Percentiles rank a stretch among this genome's conserved stretches.
Evolutionary conservation across 2,888 invertebrate species (phyloP).

Genomic region (Maniola hyperantus): DNA sequence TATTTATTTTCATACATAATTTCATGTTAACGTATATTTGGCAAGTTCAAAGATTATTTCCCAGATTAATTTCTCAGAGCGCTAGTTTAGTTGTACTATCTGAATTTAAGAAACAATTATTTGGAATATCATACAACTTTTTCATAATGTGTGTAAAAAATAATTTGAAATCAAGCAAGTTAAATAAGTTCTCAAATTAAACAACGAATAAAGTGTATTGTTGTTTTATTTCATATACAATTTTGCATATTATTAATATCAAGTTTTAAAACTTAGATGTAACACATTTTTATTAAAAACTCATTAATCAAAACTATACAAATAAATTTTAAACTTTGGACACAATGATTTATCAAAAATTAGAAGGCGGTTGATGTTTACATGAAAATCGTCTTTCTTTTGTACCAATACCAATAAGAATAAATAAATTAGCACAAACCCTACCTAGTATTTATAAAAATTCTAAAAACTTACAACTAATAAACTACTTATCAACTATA

Average conservation of each 20-base stretch:
- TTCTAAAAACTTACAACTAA: not conserved
- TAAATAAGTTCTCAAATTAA: not conserved
- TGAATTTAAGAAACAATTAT: not conserved
- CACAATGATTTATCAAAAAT: constrained; percentile 1
- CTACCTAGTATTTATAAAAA: constrained; percentile 4
- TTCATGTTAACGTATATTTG: not conserved
- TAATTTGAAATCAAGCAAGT: not conserved
- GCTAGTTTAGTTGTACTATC: not conserved
- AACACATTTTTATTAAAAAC: not conserved
- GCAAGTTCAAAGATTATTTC: not conserved
- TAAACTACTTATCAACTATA: constrained; percentile 58
- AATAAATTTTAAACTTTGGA: constrained; percentile 11
- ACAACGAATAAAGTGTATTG: not conserved
- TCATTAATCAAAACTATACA: not conserved
- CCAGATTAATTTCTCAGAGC: not conserved
- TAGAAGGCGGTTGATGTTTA: not conserved
- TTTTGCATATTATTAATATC: not conserved
- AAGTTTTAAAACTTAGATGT: not conserved
- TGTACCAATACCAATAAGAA: constrained; percentile 27
- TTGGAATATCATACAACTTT: too few relatives aligned
- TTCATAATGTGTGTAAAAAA: too few relatives aligned
- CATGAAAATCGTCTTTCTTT: constrained; percentile 3
- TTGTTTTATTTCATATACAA: constrained; percentile 17
- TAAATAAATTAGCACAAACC: constrained; percentile 13
- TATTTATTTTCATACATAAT: not conserved